A percentile compares a stretch with the other conserved stretches of the same genome.
Evolutionary conservation across 2,113 vertebrate species (phyloP).

Genomic region (Chaetodon trifascialis): DNA sequence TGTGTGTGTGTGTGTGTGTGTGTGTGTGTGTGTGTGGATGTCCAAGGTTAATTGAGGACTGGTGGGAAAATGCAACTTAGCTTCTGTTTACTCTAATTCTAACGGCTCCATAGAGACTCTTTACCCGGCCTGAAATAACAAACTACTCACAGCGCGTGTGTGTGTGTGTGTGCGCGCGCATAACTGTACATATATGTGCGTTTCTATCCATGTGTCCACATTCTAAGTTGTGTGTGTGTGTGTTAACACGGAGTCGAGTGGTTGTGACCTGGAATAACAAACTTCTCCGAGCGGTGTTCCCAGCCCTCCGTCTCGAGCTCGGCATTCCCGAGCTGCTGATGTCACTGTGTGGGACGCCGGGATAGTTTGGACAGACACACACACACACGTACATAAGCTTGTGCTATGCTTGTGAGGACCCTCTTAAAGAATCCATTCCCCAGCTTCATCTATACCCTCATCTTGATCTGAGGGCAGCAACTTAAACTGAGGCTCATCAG

Average conservation of each 20-base stretch:
- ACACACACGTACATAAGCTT: constrained; percentile 1
- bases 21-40: constrained; percentile 45
- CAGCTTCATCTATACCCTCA: neutral
- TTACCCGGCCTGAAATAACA: constrained; percentile 68
- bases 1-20: constrained; percentile 48
- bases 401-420: constrained; percentile 17
- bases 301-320: constrained; percentile 46
- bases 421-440: neutral
- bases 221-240: constrained; percentile 42
- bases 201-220: constrained; percentile 34
- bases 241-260: constrained; percentile 33
- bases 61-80: constrained; percentile 76
- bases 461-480: rapidly evolving
- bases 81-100: constrained; percentile 75
- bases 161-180: constrained; percentile 39
- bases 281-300: constrained; percentile 68
- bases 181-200: constrained; percentile 54
- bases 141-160: constrained; percentile 51
- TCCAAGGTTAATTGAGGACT: constrained; percentile 71
- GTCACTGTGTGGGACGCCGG: constrained; percentile 64
- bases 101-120: constrained; percentile 76
- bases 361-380: constrained; percentile 32
- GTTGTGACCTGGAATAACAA: constrained; percentile 79
- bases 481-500: neutral
- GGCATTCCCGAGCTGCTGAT: constrained; percentile 80